Evolutionary conservation across 1,140 invertebrate species (phyloP), one percentile per base, ranked within the genome.

Genomic region (Drosophila miranda): DNA sequence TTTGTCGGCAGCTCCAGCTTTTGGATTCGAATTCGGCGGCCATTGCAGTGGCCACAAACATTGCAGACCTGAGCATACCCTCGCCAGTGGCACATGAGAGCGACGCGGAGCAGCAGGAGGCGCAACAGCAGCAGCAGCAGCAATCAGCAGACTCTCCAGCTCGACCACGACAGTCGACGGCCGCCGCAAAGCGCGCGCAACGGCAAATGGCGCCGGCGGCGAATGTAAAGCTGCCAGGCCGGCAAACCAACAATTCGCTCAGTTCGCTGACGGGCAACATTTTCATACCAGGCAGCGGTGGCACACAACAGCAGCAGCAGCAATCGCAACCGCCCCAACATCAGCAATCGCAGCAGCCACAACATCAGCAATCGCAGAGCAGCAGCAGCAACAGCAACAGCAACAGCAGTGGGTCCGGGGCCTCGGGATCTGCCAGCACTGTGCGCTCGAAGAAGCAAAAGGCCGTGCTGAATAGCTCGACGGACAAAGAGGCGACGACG

Each of bases 181-280:
- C 34, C 34, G 34, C 34, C 11, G 34, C 34, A 38, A 38, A 38
- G 34, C 34, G 34, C 34, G 11, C 34, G 46, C 48, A 60, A 45
- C 61, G 62, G 74, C 74, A 79, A 59, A 90, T 91, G 90, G 82
- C 90, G 70, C 90, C 90, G 69, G 83, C 88, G 46, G 88, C 78
- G n/a, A 91, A 90, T 75, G 89, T 92, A 13, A 93, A 93, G 76
- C 93, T 93, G 67, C 92, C 94, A 19, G 95, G 95, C 23, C 91
- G 96, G 53, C 96, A 97, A 91, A 97, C 96, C 2, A 97, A 97
- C 88, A 97, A 97, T 91, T 97, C 96, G 2, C 91, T 97, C 11
- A 95, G 96, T 2, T 96, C 95, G 6, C 95, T 95, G 28, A 96
- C 95, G 13, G 96, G 95, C 16, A 95, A 96, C 84, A 96, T 96